These are phyloP conservation scores for Epizoanthus fatuus DNA, from an alignment of 92 coral and sea anemone species.

Conservation along the genomic window DNA sequence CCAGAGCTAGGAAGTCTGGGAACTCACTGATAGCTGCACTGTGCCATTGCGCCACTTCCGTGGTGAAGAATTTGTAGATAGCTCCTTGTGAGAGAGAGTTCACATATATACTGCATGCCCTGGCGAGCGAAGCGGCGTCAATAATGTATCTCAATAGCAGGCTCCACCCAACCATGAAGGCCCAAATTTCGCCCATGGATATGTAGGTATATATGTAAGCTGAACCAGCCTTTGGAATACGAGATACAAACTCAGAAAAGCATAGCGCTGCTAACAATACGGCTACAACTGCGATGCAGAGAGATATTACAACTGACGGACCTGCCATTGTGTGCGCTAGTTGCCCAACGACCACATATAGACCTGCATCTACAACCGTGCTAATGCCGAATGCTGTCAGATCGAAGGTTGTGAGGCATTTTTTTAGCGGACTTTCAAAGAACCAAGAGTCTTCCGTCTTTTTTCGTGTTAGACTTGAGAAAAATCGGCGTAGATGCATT, in stretches of 20 bases:
- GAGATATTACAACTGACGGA: slow-evolving; percentile 82
- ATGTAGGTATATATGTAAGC: slow-evolving; percentile 87
- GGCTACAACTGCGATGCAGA: slow-evolving; percentile 77
- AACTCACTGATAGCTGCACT: slow-evolving; percentile 47
- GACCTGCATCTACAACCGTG: slow-evolving; percentile 76
- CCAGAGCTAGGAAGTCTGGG: slow-evolving; percentile 80
- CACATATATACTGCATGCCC: slow-evolving; percentile 73
- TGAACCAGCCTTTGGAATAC: slow-evolving; percentile 82
- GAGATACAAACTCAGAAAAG: slow-evolving; percentile 84
- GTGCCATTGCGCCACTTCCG: slow-evolving; percentile 60
- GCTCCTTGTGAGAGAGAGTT: slow-evolving; percentile 71
- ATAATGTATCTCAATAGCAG: slow-evolving; percentile 77
- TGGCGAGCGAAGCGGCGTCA: slow-evolving; percentile 78
- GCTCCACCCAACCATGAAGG: slow-evolving; percentile 87
- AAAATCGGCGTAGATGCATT: slow-evolving; percentile 42
- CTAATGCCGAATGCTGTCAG: slow-evolving; percentile 84
- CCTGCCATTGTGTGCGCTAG: slow-evolving; percentile 78
- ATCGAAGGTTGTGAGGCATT: slow-evolving; percentile 79
- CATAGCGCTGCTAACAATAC: slow-evolving; percentile 78
- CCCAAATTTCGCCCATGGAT: slow-evolving; percentile 86
- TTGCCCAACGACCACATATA: slow-evolving; percentile 88
- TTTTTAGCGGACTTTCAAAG: slow-evolving; percentile 70
- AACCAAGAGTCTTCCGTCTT: slow-evolving; percentile 67
- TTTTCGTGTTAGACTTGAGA: slow-evolving; percentile 60
- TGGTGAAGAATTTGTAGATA: slow-evolving; percentile 50